Conservation (phyloP, 2,113 vertebrate genomes). For the Murina feae region DNA sequence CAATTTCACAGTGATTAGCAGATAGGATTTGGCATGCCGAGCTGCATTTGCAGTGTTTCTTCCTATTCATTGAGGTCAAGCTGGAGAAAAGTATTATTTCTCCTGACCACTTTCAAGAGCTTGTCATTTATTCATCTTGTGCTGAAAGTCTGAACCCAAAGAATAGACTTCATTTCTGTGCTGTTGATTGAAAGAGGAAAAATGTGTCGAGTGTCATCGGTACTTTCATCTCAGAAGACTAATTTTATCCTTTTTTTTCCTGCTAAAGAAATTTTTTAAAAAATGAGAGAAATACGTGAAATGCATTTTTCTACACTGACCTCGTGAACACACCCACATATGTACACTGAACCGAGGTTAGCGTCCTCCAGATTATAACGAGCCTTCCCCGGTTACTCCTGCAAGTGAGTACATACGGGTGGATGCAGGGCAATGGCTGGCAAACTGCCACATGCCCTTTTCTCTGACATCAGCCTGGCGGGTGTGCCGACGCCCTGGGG, state of each 20-base stretch:
- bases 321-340: not conserved
- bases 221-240: not conserved
- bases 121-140: not conserved
- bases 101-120: not conserved
- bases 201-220: not conserved
- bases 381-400: not conserved
- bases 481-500: not conserved
- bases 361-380: not conserved
- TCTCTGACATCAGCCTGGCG: not conserved
- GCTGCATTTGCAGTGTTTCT: not conserved
- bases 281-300: not conserved
- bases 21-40: not conserved
- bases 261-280: not conserved
- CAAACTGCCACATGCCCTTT: accelerated
- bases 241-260: not conserved
- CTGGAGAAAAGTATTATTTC: not conserved
- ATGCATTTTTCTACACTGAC: not conserved
- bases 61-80: not conserved
- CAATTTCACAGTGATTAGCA: not conserved
- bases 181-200: not conserved
- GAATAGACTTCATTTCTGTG: not conserved
- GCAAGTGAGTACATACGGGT: not conserved
- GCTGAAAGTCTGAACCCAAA: not conserved
- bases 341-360: not conserved
- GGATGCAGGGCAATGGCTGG: not conserved